phyloP scores from a whole-genome alignment of 2,888 invertebrate species.

The Muschampia plurimacula region DNA sequence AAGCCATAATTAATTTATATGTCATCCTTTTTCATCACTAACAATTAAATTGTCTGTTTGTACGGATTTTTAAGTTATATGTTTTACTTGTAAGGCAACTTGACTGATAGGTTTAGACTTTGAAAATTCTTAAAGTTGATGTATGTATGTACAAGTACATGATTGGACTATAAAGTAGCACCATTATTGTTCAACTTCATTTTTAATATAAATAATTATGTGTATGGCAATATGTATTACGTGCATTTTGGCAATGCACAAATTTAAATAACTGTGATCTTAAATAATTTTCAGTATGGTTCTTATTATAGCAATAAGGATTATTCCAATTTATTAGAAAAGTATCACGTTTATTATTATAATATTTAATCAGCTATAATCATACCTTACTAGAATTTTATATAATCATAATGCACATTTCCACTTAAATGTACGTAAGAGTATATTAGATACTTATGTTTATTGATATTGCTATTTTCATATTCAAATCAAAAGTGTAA shows the following conservation, averaged over 20 bases:
- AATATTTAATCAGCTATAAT: background rate
- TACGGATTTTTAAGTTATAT: background rate
- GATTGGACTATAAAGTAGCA: constrained; percentile 8
- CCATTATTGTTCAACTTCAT: background rate
- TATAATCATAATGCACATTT: background rate
- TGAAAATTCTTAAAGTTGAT: constrained; percentile 40
- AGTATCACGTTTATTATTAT: background rate
- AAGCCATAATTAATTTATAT: constrained; percentile 1
- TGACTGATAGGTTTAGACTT: constrained; percentile 74
- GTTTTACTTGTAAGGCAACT: constrained; percentile 41
- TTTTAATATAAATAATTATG: background rate
- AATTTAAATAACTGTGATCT: constrained; percentile 66
- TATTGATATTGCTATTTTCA: background rate
- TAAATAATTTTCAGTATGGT: constrained; percentile 49
- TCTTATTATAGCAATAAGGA: background rate
- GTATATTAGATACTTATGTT: background rate
- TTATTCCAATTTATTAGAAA: constrained; percentile 6
- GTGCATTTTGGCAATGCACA: constrained; percentile 32
- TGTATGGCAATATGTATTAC: background rate
- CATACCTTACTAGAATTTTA: background rate
- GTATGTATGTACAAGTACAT: constrained; percentile 41
- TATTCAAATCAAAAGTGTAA: background rate
- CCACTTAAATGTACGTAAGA: background rate
- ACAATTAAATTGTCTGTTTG: background rate
- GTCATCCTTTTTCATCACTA: background rate